Base-by-base conservation (phyloP, 64 coral and sea anemone species). In the Hydrozoanthus tunicans region DNA sequence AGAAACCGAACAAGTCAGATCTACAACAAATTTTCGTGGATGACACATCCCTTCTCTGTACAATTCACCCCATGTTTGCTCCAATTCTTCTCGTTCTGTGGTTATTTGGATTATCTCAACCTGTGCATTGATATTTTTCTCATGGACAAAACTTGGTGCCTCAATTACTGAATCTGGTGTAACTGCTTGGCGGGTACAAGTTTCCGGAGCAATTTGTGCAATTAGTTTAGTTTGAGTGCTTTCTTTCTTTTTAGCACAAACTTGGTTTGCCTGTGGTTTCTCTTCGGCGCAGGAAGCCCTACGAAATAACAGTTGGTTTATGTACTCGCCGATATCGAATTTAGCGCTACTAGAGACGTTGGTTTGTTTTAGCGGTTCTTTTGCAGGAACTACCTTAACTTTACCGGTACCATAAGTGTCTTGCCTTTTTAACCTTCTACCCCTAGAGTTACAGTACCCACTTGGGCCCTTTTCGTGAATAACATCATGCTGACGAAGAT, bases 271-370 rank as follows among this genome's bases (percentile, higher is more conserved):
- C 11, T 26, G 83, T 73, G 53, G 83, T 12, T 12, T 54, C 54
- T 73, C 59, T 73, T 67, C 14, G 11, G 2, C 83, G 71, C 67
- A 86, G 52, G 83, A 70, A 15, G 66, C 65, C 67, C 23, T 86
- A 14, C 4, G 20, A n/a, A 13, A 56, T 9, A 86, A 12, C 0
- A 86, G 65, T 25, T 9, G 9, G 26, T 23, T 23, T 1, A 86
- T 86, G 67, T 86, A 86, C 6, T 67, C 53, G 9, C 83, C 83
- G 14, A 86, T 86, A 86, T 86, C 66, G n/a, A 86, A 86, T 11
- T 58, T 54, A 86, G 53, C 58, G 11, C 53, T 72, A 15, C 11
- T 23, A 53, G 2, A 14, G 73, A 6, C 7, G 25, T 25, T 57
- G 5, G 67, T 25, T 17, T 8, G 53, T 3, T 72, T 32, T 67